These are phyloP conservation scores for Conops quadrifasciatus DNA, from an alignment of 2,888 invertebrate species.

Conservation along the genomic window DNA sequence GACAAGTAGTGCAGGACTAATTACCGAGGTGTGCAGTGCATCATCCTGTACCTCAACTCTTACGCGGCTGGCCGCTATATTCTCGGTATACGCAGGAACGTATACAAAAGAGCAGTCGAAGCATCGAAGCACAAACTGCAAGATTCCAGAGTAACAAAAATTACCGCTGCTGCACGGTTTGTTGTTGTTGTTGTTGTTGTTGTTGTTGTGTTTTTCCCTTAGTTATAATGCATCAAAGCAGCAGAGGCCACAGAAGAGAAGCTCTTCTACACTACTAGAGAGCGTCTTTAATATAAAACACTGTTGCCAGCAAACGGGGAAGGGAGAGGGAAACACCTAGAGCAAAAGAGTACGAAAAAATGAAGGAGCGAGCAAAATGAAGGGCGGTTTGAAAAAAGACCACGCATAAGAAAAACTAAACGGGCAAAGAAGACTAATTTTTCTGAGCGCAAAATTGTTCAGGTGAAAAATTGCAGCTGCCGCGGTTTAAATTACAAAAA, in stretches of 20 bases:
- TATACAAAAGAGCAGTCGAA: too few species aligned
- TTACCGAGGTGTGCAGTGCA: background rate
- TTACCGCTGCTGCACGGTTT: background rate
- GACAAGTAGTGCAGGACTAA: background rate
- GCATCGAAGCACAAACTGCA: too few species aligned
- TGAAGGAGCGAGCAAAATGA: background rate
- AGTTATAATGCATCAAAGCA: background rate
- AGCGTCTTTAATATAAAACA: background rate
- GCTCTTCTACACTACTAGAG: background rate
- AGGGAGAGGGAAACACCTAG: too few species aligned
- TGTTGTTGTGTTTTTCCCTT: too few species aligned
- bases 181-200: too few species aligned
- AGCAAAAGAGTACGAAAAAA: too few species aligned
- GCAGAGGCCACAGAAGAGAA: background rate
- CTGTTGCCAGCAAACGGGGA: constrained; percentile 1
- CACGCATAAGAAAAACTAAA: background rate
- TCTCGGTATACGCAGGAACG: background rate
- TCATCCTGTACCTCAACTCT: too few species aligned
- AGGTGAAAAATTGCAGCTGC: constrained; percentile 64
- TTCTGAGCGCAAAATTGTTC: constrained; percentile 53
- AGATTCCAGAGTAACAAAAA: background rate
- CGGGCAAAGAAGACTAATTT: constrained; percentile 10
- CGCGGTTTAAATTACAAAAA: constrained; percentile 22
- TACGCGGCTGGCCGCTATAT: background rate
- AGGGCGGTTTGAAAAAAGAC: background rate